Conservation (phyloP, 2,888 invertebrate genomes). For the Acleris emargana region DNA sequence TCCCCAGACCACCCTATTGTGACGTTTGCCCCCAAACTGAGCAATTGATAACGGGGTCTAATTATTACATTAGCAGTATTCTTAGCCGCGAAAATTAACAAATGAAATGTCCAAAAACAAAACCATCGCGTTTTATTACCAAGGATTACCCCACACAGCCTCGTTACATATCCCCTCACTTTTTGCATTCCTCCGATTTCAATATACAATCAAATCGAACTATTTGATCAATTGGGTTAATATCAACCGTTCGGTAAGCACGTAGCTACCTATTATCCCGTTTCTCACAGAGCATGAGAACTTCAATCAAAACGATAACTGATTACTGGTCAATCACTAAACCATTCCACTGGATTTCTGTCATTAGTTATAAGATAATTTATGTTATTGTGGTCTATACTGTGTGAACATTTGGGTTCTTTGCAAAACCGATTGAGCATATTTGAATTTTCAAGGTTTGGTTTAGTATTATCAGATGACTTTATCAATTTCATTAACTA, state of each 20-base stretch:
- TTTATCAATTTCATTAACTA: too few relatives aligned
- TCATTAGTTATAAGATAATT: conserved; percentile 49
- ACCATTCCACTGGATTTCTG: conserved; percentile 53
- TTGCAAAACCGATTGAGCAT: background rate
- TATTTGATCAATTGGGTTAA: conserved; percentile 23
- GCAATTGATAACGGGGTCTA: too few relatives aligned
- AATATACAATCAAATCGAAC: conserved; percentile 7
- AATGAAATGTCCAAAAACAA: too few relatives aligned
- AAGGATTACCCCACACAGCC: too few relatives aligned
- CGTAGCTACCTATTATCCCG: conserved; percentile 50
- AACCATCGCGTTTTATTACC: too few relatives aligned
- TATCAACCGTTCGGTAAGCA: conserved; percentile 24
- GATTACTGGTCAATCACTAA: conserved; percentile 60
- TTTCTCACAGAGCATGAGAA: conserved; percentile 70
- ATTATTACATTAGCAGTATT: too few relatives aligned
- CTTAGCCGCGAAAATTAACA: too few relatives aligned
- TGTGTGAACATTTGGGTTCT: conserved; percentile 28
- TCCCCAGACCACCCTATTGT: too few relatives aligned
- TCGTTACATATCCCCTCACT: background rate
- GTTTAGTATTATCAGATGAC: background rate
- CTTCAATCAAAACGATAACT: conserved; percentile 67
- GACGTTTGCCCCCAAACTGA: too few relatives aligned
- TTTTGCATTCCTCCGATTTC: conserved; percentile 5
- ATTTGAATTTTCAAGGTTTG: background rate
- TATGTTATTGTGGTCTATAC: conserved; percentile 43